phyloP scores from a whole-genome alignment of 2,797 vertebrate genomes.

The Paratrypauchen microcephalus region DNA sequence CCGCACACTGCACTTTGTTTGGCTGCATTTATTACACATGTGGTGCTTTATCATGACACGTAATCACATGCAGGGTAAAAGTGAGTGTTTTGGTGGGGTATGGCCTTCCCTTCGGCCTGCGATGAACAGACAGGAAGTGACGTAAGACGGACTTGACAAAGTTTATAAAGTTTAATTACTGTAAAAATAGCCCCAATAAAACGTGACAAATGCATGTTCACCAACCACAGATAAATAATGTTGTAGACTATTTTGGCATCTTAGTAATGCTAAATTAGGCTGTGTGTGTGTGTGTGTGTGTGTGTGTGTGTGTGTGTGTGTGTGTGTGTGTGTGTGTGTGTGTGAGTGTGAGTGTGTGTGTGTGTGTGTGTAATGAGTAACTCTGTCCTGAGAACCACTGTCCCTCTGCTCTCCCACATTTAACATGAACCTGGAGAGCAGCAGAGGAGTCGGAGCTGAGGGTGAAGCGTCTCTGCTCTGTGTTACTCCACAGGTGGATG shows the following conservation, averaged over 20 bases:
- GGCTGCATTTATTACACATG: accelerated
- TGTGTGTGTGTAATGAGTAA: neutral
- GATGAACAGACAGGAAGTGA: conserved; percentile 59
- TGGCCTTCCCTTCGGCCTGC: conserved; percentile 50
- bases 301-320: too few species aligned
- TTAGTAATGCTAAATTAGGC: neutral
- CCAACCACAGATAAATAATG: neutral
- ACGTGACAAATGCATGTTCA: neutral
- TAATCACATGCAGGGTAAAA: neutral
- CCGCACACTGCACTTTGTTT: neutral
- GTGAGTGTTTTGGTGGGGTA: conserved; percentile 11
- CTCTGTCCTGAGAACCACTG: neutral
- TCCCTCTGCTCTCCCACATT: neutral
- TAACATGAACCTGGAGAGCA: neutral
- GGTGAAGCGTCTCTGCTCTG: neutral
- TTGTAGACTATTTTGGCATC: neutral
- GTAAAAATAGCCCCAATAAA: neutral
- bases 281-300: neutral
- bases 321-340: too few species aligned
- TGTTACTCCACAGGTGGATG: neutral
- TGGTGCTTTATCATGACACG: neutral
- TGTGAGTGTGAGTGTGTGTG: too few species aligned
- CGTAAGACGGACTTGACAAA: conserved; percentile 11
- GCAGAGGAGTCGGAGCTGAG: neutral
- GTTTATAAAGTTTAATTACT: neutral